Evolutionary conservation across 2,888 invertebrate species (phyloP), one percentile per base, ranked within the genome.

Genomic region (Mythimna vitellina): DNA sequence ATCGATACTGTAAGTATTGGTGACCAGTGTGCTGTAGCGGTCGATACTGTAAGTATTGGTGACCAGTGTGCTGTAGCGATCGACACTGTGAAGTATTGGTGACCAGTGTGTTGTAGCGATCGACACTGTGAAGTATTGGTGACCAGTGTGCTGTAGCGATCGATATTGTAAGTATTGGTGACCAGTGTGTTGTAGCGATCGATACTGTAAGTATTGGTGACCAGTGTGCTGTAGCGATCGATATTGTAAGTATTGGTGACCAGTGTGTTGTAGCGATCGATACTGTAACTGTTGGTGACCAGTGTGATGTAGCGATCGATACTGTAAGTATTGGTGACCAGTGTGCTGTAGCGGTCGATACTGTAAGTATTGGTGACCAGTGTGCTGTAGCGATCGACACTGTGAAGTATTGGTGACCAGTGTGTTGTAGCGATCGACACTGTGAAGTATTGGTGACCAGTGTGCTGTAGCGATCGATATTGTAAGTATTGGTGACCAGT

Each of bases 81-180:
- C 42, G 58, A 46, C 35, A 35, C 25, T 14, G 7, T 17, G 0
- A 65, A 63, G 76, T 71, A 81, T 80, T 76, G 65, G 65, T 35
- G 57, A 58, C 10, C 61, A 1, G 25, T 38, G 56, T 38, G 53
- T 46, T 73, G 79, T 46, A 20, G 46, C 46, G 46, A 12, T 46
- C 42, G 58, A 46, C 35, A 35, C 25, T 14, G 7, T 17, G 0
- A 65, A 63, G 76, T 71, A 81, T 80, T 76, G 65, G 65, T 35
- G 57, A 58, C 10, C 61, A 1, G 25, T 38, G 56, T 38, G 53
- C 53, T 73, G 79, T 46, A 20, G 46, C 46, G 46, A 12, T 46
- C 42, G 58, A 46, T 46, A 35, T n/a, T 14, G 7, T 17, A 65
- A 63, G 76, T 71, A 81, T 80, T 76, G 65, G 65, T 35, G 57